Evolutionary conservation across 2,113 vertebrate genomes (phyloP).

Genomic region (Pelmatolapia mariae): DNA sequence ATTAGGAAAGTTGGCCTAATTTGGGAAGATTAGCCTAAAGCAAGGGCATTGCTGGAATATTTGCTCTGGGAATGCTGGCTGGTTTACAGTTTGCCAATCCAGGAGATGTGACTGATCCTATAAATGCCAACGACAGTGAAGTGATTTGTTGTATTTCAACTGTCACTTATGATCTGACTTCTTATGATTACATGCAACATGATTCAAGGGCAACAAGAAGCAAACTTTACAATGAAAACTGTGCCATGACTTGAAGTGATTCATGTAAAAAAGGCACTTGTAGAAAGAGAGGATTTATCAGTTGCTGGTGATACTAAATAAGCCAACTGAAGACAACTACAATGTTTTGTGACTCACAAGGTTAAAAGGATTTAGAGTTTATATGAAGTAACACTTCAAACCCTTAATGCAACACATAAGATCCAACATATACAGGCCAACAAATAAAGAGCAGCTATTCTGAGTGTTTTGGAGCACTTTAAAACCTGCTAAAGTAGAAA

Average conservation of each 20-base stretch:
- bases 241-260: not conserved
- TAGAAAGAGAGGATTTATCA: not conserved
- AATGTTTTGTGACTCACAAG: not conserved
- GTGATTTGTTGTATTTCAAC: conserved; percentile 14
- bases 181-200: not conserved
- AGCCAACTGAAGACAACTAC: not conserved
- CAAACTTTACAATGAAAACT: not conserved
- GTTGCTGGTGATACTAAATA: not conserved
- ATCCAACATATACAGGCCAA: not conserved
- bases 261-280: not conserved
- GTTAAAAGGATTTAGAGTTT: not conserved
- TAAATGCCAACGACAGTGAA: conserved; percentile 52
- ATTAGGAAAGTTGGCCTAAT: conserved; percentile 88
- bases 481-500: not conserved
- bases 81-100: conserved; percentile 69
- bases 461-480: not conserved
- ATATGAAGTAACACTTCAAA: not conserved
- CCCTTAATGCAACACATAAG: not conserved
- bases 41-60: conserved; percentile 85
- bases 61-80: conserved; percentile 65
- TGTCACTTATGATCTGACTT: conserved; percentile 3
- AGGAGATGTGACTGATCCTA: conserved; percentile 61
- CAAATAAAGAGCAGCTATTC: not conserved
- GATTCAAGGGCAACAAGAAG: not conserved
- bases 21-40: conserved; percentile 86